Conservation (phyloP, 2,888 invertebrate species). For the Cryptocephalus moraei region DNA sequence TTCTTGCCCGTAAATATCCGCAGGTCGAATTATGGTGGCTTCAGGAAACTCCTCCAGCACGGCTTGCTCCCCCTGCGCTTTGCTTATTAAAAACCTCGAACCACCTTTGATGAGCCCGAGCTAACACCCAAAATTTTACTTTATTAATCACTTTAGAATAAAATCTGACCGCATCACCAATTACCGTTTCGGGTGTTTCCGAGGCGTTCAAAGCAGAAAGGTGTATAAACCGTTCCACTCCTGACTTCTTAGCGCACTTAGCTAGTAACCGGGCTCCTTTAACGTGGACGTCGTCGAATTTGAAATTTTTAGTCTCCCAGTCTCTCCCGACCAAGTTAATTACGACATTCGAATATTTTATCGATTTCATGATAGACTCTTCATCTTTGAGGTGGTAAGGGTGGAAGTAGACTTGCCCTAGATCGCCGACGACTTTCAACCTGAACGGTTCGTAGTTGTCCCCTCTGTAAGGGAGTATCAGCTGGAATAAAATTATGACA, state of each 20-base stretch:
- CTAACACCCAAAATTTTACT: constrained; percentile 4
- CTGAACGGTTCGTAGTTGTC: constrained; percentile 71
- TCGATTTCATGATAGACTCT: constrained; percentile 68
- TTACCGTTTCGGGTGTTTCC: constrained; percentile 54
- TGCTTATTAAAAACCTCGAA: constrained; percentile 66
- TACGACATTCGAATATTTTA: constrained; percentile 94
- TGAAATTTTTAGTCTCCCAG: constrained; percentile 86
- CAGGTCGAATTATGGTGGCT: constrained; percentile 87
- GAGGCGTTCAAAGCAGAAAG: constrained; percentile 78
- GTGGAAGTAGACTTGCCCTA: constrained; percentile 89
- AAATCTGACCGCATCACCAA: background rate
- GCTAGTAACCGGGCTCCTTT: constrained; percentile 78
- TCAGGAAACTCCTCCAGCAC: constrained; percentile 91
- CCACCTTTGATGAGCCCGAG: constrained; percentile 52
- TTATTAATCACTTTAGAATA: background rate
- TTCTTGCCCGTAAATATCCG: constrained; percentile 83
- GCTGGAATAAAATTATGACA: constrained; percentile 44
- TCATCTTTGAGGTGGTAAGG: constrained; percentile 80
- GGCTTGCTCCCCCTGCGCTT: constrained; percentile 80
- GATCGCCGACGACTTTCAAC: constrained; percentile 81
- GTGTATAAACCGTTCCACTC: constrained; percentile 88
- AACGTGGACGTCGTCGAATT: constrained; percentile 77
- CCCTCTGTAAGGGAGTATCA: constrained; percentile 87
- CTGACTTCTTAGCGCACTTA: constrained; percentile 57
- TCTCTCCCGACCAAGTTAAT: constrained; percentile 89